Evolutionary conservation across 2,797 vertebrate species (phyloP).

Genomic region (Pangasius krempfi): DNA sequence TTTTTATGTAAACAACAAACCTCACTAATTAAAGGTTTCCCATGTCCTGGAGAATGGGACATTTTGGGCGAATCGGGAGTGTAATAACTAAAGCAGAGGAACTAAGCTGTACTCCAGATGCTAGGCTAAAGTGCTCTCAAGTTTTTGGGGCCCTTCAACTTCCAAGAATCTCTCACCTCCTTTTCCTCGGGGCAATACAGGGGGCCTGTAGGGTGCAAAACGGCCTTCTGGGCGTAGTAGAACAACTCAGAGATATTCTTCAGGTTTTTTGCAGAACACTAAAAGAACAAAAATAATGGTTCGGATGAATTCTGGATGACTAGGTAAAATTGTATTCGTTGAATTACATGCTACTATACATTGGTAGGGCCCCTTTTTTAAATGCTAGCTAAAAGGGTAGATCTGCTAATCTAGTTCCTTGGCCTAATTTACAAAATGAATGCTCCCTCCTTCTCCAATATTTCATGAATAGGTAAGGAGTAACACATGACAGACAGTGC

Average conservation of each 20-base stretch:
- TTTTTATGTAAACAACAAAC: not conserved
- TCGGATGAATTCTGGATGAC: not conserved
- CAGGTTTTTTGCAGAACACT: constrained; percentile 99
- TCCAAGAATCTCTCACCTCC: constrained; percentile 78
- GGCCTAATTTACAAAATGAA: not conserved
- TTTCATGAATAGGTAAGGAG: not conserved
- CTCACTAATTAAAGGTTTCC: not conserved
- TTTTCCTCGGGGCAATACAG: constrained; percentile 98
- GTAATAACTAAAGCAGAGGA: not conserved
- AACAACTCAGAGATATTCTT: constrained; percentile 99
- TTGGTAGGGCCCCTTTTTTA: not conserved
- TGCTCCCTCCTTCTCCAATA: not conserved
- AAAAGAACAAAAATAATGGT: not conserved
- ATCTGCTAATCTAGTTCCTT: not conserved
- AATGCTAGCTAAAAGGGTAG: not conserved
- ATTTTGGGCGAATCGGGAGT: not conserved
- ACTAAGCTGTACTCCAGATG: not conserved
- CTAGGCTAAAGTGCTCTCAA: not conserved
- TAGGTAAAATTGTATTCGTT: not conserved
- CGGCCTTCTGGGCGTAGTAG: constrained; percentile 98
- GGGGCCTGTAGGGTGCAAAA: constrained; percentile 96
- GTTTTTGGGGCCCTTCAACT: not conserved
- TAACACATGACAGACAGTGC: not conserved
- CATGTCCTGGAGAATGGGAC: not conserved
- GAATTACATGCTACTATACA: not conserved